Percentiles rank a stretch among this genome's conserved stretches.
phyloP scores from a whole-genome alignment of 1,140 invertebrate species.

The Drosophila ananassae region DNA sequence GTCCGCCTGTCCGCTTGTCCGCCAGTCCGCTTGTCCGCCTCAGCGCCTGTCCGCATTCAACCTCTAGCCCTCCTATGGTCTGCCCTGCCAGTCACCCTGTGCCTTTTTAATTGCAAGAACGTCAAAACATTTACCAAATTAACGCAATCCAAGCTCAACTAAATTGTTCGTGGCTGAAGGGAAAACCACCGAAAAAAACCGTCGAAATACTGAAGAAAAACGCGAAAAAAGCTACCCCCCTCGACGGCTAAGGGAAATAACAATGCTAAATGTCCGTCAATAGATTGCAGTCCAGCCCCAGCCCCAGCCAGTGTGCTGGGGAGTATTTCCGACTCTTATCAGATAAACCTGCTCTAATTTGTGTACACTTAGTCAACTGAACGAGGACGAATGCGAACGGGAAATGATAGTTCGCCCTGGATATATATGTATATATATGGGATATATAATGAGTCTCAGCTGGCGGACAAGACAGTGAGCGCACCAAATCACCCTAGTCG shows the following conservation, averaged over 20 bases:
- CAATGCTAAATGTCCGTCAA: slow-evolving; percentile 65
- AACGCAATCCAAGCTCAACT: slow-evolving; percentile 75
- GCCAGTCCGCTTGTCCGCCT: slow-evolving; percentile 1
- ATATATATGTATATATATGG: slow-evolving; percentile 6
- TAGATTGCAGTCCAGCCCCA: slow-evolving; percentile 49
- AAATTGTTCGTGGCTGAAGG: slow-evolving; percentile 54
- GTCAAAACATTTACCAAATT: slow-evolving; percentile 81
- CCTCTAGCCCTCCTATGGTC: neutral
- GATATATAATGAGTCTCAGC: slow-evolving; percentile 44
- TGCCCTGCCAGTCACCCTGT: slow-evolving; percentile 50
- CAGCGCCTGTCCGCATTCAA: neutral
- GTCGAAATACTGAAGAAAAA: slow-evolving; percentile 26
- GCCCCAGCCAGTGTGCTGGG: neutral
- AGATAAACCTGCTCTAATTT: slow-evolving; percentile 82
- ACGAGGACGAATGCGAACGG: slow-evolving; percentile 31
- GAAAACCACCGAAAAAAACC: slow-evolving; percentile 47
- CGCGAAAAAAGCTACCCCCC: slow-evolving; percentile 35
- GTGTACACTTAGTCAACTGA: slow-evolving; percentile 73
- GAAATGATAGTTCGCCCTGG: slow-evolving; percentile 33
- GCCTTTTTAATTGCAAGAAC: slow-evolving; percentile 78
- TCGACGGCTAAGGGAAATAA: slow-evolving; percentile 4
- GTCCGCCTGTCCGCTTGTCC: slow-evolving; percentile 3
- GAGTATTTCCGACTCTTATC: slow-evolving; percentile 55
- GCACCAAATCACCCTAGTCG: slow-evolving; percentile 46
- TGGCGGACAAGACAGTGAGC: slow-evolving; percentile 29